phyloP scores from a whole-genome alignment of 2,888 invertebrate species.

The Xanthia togata region DNA sequence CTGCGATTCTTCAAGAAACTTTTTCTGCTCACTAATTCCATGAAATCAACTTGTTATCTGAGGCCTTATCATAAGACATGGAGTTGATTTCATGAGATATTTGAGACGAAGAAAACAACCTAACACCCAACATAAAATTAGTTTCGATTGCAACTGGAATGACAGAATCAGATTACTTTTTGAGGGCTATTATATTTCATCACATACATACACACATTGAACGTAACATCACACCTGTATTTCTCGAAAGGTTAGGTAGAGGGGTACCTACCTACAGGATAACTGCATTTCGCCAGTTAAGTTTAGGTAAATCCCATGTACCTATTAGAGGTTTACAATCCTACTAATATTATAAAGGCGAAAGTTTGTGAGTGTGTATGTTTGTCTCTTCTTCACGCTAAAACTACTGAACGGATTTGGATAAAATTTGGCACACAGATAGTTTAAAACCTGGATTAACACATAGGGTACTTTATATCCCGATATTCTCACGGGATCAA shows the following conservation, averaged over 20 bases:
- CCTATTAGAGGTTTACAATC: too few relatives aligned
- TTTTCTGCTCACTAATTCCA: constrained; percentile 12
- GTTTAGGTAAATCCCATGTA: neutral
- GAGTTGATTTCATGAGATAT: constrained; percentile 45
- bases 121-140: constrained; percentile 23
- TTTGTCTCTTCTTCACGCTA: too few relatives aligned
- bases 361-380: too few relatives aligned
- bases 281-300: too few relatives aligned
- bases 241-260: fast-evolving
- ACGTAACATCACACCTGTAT: too few relatives aligned
- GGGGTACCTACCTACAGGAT: neutral
- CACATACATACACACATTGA: neutral
- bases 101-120: constrained; percentile 45
- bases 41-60: constrained; percentile 17
- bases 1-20: neutral
- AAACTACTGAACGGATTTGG: too few relatives aligned
- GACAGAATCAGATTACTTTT: constrained; percentile 29
- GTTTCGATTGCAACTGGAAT: constrained; percentile 25
- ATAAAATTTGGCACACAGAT: too few relatives aligned
- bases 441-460: too few relatives aligned
- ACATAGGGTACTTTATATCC: too few relatives aligned
- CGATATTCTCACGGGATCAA: too few relatives aligned
- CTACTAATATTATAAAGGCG: too few relatives aligned
- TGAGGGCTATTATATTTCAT: neutral
- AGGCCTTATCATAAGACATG: constrained; percentile 21